Evolutionary conservation across 1,140 invertebrate species (phyloP).

Genomic region (Orchesella cincta): DNA sequence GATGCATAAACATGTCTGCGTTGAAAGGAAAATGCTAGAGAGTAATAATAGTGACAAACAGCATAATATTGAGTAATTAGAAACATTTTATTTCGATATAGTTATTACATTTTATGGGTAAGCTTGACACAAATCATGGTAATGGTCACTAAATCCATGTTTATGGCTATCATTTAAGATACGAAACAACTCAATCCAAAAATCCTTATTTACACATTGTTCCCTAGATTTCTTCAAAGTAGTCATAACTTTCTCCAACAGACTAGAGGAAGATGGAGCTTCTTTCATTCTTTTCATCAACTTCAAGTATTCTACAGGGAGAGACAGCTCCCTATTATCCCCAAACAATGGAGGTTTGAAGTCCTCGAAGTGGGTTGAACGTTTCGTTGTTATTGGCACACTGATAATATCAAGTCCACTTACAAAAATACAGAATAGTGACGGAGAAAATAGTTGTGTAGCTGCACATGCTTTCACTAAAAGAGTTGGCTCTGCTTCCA

Average conservation of each 20-base stretch:
- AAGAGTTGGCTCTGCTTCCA: background rate
- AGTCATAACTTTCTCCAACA: background rate
- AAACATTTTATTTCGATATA: no score
- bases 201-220: background rate
- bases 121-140: slow-evolving; percentile 5
- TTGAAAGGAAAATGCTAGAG: no score
- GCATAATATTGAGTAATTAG: no score
- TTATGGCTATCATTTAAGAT: background rate
- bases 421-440: background rate
- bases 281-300: background rate
- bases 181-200: background rate
- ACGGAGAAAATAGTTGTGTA: background rate
- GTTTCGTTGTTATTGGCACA: background rate
- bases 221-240: background rate
- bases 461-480: background rate
- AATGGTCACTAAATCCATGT: background rate
- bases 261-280: background rate
- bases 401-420: background rate
- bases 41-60: no score
- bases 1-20: no score
- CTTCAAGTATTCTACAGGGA: background rate
- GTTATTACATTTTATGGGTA: no score
- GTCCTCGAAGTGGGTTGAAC: background rate
- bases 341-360: slow-evolving; percentile 8
- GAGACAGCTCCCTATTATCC: background rate